Percentiles rank a stretch among this genome's conserved stretches.
Conservation (phyloP, 2,113 vertebrate species). For the Delphinus delphis region DNA sequence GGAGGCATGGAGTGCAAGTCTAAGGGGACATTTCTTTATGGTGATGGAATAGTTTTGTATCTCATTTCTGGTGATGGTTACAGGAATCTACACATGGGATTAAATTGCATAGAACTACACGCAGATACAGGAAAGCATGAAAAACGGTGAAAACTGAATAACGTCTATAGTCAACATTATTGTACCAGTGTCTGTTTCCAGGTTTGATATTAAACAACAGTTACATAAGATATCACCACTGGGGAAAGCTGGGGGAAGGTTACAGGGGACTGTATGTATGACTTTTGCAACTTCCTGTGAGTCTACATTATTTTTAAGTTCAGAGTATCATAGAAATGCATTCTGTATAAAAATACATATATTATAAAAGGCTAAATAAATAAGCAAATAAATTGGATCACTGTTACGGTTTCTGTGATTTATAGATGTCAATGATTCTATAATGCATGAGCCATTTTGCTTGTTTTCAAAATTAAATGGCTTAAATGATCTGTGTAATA, state of each 20-base stretch:
- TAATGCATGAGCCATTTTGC: not conserved
- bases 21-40: not conserved
- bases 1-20: not conserved
- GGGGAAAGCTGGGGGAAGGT: not conserved
- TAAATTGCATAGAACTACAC: not conserved
- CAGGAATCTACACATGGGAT: not conserved
- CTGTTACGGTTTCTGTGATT: not conserved
- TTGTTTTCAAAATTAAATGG: not conserved
- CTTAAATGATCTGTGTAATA: not conserved
- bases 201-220: not conserved
- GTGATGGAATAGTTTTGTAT: not conserved
- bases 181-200: not conserved
- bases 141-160: not conserved
- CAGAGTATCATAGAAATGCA: not conserved
- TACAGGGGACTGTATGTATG: not conserved
- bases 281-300: not conserved
- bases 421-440: not conserved
- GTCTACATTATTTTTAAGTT: not conserved
- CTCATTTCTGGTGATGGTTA: not conserved
- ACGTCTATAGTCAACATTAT: not conserved
- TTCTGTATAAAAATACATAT: not conserved
- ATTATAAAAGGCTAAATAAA: not conserved
- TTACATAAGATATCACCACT: not conserved
- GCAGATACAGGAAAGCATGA: not conserved
- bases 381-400: not conserved